These are phyloP conservation scores for Periparus ater DNA, from an alignment of 2,797 vertebrate species.

Conservation along the genomic window DNA sequence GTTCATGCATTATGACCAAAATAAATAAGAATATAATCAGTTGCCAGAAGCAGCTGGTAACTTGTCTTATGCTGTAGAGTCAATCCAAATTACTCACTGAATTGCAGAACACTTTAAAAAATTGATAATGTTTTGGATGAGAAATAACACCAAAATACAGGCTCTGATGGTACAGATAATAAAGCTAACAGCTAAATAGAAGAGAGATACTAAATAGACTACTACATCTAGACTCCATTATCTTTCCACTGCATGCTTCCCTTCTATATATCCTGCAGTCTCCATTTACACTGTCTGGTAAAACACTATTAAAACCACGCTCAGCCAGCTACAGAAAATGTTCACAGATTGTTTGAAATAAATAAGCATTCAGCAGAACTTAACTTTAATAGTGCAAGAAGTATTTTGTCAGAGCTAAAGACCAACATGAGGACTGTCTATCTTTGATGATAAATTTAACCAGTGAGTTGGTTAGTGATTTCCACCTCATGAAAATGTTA, in stretches of 20 bases:
- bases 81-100: neutral
- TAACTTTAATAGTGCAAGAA: neutral
- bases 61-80: neutral
- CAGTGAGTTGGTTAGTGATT: neutral
- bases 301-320: neutral
- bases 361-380: slow-evolving; percentile 6
- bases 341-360: slow-evolving; percentile 26
- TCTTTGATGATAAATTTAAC: neutral
- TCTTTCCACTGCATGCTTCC: neutral
- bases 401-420: neutral
- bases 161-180: neutral
- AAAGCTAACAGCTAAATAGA: neutral
- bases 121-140: neutral
- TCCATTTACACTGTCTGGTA: neutral
- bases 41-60: slow-evolving; percentile 22
- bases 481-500: neutral
- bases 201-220: neutral
- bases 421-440: neutral
- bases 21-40: slow-evolving; percentile 10
- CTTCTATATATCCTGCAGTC: neutral
- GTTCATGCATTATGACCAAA: neutral
- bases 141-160: slow-evolving; percentile 1
- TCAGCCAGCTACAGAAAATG: neutral
- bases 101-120: neutral
- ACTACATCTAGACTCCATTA: neutral